Percentiles rank a stretch among this genome's conserved stretches.
Evolutionary conservation across 2,888 invertebrate species (phyloP).

Genomic region (Leptopilina syphax): DNA sequence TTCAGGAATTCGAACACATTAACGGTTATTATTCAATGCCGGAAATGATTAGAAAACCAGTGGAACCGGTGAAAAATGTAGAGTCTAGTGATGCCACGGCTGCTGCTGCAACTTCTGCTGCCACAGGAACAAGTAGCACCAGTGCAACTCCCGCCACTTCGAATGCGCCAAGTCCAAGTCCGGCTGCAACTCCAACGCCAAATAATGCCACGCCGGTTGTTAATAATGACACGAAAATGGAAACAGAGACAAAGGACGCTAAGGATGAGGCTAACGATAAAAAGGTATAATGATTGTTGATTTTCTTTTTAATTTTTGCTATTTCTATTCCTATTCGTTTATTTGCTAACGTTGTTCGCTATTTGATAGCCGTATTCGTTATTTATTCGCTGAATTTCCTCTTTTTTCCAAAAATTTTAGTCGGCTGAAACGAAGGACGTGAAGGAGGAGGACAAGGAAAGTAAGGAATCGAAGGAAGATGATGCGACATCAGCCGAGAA

Average conservation of each 20-base stretch:
- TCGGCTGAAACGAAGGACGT: conserved; percentile 62
- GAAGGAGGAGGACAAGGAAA: conserved; percentile 52
- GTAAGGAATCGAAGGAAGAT: conserved; percentile 60
- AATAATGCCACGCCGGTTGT: conserved; percentile 74
- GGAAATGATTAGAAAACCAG: conserved; percentile 89
- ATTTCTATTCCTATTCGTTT: too few species aligned
- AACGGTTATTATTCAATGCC: conserved; percentile 99
- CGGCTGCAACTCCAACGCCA: conserved; percentile 82
- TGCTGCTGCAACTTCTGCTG: conserved; percentile 70
- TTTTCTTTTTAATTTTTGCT: too few species aligned
- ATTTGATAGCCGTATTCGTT: too few species aligned
- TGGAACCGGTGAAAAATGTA: conserved; percentile 80
- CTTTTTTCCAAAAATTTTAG: background rate
- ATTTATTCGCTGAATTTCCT: too few species aligned
- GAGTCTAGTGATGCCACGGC: conserved; percentile 61
- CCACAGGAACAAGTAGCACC: conserved; percentile 77
- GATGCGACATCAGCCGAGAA: conserved; percentile 59
- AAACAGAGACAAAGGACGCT: conserved; percentile 51
- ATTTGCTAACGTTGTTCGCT: too few species aligned
- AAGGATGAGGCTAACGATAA: conserved; percentile 71
- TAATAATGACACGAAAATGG: conserved; percentile 74
- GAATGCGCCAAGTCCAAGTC: conserved; percentile 84
- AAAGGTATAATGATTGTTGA: conserved; percentile 51
- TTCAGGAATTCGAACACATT: conserved; percentile 98
- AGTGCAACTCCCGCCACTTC: conserved; percentile 80